Conservation (phyloP, 2,888 invertebrate genomes). For the Eupeodes latifasciatus region DNA sequence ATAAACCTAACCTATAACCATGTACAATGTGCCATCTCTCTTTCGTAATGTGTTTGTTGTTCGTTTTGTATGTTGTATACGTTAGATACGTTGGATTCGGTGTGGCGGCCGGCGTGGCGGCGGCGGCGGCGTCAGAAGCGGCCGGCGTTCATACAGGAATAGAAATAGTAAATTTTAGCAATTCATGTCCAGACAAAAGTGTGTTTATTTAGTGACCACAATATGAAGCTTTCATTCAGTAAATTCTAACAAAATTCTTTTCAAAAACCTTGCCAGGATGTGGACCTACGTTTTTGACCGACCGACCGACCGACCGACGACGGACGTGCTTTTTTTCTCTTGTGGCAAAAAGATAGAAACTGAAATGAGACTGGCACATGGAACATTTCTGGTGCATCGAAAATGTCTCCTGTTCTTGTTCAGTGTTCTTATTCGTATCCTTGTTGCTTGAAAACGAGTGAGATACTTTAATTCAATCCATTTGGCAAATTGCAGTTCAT, state of each 20-base stretch:
- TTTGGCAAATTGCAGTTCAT: slow-evolving; percentile 67
- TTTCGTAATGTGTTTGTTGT: too few relatives aligned
- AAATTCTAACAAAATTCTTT: slow-evolving; percentile 40
- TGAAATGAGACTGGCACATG: slow-evolving; percentile 40
- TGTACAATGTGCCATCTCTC: too few relatives aligned
- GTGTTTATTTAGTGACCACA: slow-evolving; percentile 31
- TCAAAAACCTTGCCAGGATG: slow-evolving; percentile 4
- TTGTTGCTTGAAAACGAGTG: slow-evolving; percentile 4
- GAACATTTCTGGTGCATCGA: slow-evolving; percentile 62
- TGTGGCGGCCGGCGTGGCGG: too few relatives aligned
- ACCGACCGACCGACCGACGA: too few relatives aligned
- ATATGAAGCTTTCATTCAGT: slow-evolving; percentile 24
- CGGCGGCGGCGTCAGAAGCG: too few relatives aligned
- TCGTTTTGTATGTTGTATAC: too few relatives aligned
- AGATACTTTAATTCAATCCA: slow-evolving; percentile 60
- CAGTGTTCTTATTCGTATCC: neutral
- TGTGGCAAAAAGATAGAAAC: neutral
- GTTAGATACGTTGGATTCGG: too few relatives aligned
- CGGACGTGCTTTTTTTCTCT: neutral
- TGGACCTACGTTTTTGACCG: neutral
- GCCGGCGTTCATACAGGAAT: neutral
- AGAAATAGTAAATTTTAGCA: slow-evolving; percentile 42
- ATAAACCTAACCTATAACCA: too few relatives aligned
- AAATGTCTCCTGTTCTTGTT: slow-evolving; percentile 42
- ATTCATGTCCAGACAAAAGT: slow-evolving; percentile 58